Evolutionary conservation across 2,797 vertebrate species (phyloP).

Genomic region (Sebastes iracundus): DNA sequence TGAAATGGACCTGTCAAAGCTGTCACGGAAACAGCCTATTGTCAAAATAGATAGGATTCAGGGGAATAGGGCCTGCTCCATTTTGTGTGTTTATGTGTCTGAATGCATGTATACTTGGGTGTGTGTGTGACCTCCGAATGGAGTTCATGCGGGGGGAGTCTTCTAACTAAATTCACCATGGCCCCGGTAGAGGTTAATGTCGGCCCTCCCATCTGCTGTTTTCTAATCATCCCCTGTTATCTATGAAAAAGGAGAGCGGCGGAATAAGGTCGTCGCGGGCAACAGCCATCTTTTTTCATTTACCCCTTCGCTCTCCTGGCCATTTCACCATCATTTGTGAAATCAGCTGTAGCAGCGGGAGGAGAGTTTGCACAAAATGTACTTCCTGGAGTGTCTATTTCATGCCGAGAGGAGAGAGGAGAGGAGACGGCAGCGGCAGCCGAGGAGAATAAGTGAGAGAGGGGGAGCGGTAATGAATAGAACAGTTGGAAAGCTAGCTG

Average conservation of each 20-base stretch:
- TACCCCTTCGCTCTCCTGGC: slow-evolving; percentile 70
- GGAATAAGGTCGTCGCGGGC: slow-evolving; percentile 59
- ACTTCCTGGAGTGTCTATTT: slow-evolving; percentile 84
- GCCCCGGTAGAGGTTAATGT: slow-evolving; percentile 68
- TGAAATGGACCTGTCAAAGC: slow-evolving; percentile 55
- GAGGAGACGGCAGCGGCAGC: slow-evolving; percentile 57
- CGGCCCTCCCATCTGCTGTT: slow-evolving; percentile 65
- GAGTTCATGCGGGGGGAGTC: slow-evolving; percentile 52
- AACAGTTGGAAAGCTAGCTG: slow-evolving; percentile 70
- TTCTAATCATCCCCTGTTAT: slow-evolving; percentile 83
- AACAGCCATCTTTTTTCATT: slow-evolving; percentile 79
- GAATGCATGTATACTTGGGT: neutral
- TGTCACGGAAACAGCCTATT: slow-evolving; percentile 34
- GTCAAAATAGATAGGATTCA: slow-evolving; percentile 42
- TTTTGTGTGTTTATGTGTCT: slow-evolving; percentile 8
- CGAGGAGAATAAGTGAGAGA: slow-evolving; percentile 67
- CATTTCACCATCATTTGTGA: slow-evolving; percentile 85
- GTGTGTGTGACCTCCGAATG: slow-evolving; percentile 35
- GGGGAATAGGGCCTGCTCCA: slow-evolving; percentile 2
- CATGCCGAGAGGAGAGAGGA: slow-evolving; percentile 63
- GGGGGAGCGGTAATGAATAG: slow-evolving; percentile 72
- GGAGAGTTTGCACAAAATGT: slow-evolving; percentile 81
- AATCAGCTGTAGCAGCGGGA: slow-evolving; percentile 82
- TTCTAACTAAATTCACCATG: slow-evolving; percentile 57
- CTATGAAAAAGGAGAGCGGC: slow-evolving; percentile 72